These are phyloP conservation scores for Ennomos quercinarius DNA, from an alignment of 2,888 invertebrate species.

Conservation along the genomic window DNA sequence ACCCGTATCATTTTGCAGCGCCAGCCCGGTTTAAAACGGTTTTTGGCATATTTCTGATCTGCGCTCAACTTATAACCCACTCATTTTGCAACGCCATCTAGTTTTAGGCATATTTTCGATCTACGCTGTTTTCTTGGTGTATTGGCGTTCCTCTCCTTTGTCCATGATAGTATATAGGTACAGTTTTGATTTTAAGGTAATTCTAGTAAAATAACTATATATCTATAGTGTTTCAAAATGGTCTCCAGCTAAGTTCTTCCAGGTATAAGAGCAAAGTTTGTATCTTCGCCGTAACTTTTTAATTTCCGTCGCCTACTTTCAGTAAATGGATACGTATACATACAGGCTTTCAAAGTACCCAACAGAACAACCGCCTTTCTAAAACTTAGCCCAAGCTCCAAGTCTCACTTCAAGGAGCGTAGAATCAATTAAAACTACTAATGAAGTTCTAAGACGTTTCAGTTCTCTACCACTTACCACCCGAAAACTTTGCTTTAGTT, in stretches of 20 bases:
- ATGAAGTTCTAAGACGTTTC: slow-evolving; percentile 69
- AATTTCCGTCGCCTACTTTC: slow-evolving; percentile 21
- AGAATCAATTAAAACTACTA: slow-evolving; percentile 76
- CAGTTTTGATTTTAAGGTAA: too few relatives aligned
- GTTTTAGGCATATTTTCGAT: too few relatives aligned
- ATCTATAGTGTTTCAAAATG: neutral
- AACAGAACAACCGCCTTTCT: slow-evolving; percentile 32
- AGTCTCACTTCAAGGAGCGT: slow-evolving; percentile 65
- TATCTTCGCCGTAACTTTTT: slow-evolving; percentile 24
- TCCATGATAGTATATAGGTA: too few relatives aligned
- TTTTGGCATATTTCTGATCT: too few relatives aligned
- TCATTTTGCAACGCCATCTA: too few relatives aligned
- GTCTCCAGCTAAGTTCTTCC: neutral
- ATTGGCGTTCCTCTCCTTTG: too few relatives aligned
- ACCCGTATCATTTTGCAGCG: too few relatives aligned
- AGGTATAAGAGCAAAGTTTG: slow-evolving; percentile 16
- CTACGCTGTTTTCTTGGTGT: too few relatives aligned
- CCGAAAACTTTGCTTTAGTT: slow-evolving; percentile 58
- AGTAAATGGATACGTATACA: slow-evolving; percentile 29
- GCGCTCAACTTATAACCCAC: too few relatives aligned
- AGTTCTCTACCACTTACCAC: slow-evolving; percentile 53
- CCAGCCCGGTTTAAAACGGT: too few relatives aligned
- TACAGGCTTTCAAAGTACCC: slow-evolving; percentile 14
- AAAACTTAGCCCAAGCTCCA: slow-evolving; percentile 56
- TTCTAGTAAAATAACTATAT: too few relatives aligned